Conservation (phyloP, 2,113 vertebrate genomes). For the Sphyrna mokarran region DNA sequence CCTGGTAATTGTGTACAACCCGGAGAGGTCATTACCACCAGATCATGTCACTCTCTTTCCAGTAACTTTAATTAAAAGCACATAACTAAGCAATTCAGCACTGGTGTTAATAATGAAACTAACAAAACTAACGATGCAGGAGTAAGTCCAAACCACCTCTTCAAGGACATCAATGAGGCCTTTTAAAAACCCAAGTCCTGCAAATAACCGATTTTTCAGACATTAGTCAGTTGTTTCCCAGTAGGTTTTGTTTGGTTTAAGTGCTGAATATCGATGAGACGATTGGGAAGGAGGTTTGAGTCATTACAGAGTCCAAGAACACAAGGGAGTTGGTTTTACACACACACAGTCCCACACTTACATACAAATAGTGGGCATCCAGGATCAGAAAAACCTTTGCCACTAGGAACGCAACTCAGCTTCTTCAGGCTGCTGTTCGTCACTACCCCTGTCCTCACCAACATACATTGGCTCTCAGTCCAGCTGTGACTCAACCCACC, state of each 20-base stretch:
- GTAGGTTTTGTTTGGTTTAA: neutral
- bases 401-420: neutral
- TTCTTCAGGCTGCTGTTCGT: neutral
- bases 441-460: neutral
- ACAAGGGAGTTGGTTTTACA: neutral
- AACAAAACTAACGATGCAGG: neutral
- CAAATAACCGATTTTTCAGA: neutral
- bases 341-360: too few species aligned
- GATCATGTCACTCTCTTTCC: slow-evolving; percentile 35
- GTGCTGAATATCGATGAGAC: neutral
- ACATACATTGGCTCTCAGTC: neutral
- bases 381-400: neutral
- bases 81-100: slow-evolving; percentile 9
- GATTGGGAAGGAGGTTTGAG: neutral
- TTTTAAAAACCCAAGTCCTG: neutral
- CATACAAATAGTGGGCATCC: neutral
- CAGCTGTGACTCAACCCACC: neutral
- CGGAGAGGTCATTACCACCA: slow-evolving; percentile 15
- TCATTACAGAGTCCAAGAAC: neutral
- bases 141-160: slow-evolving; percentile 1
- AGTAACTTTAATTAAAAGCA: slow-evolving; percentile 35
- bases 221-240: neutral
- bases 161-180: neutral
- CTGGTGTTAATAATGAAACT: slow-evolving; percentile 14
- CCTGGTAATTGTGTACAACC: slow-evolving; percentile 29